Evolutionary conservation across 2,888 invertebrate species (phyloP).

Genomic region (Poecilus cupreus): DNA sequence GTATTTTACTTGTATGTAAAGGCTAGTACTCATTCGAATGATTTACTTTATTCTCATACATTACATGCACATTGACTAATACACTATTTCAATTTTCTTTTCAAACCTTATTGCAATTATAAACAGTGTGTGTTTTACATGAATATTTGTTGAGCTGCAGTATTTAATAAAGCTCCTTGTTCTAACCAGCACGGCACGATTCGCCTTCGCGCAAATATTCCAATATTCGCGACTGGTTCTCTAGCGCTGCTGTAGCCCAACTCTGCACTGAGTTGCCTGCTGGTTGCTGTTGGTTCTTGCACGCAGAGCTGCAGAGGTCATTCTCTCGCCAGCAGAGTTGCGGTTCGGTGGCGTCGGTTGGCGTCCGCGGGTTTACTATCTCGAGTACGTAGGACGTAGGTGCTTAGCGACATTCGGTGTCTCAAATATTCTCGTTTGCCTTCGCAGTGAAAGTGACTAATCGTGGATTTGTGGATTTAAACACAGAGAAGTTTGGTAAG

Average conservation of each 20-base stretch:
- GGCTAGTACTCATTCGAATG: no score
- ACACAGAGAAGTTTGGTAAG: neutral
- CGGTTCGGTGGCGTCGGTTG: neutral
- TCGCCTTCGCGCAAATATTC: neutral
- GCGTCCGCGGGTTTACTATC: neutral
- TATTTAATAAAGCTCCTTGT: no score
- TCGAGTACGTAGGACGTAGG: neutral
- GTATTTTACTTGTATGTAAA: no score
- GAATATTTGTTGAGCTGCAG: no score
- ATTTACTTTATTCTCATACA: no score
- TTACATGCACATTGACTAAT: no score
- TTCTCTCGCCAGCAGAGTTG: constrained; percentile 39
- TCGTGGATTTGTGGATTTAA: constrained; percentile 6
- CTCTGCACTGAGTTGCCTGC: neutral
- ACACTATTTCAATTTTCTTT: no score
- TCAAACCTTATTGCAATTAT: no score
- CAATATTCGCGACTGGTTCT: neutral
- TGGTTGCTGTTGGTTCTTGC: neutral
- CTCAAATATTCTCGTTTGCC: neutral
- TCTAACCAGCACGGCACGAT: no score
- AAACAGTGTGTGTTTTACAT: no score
- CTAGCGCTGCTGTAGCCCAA: neutral
- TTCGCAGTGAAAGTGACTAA: neutral
- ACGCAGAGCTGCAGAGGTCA: constrained; percentile 42
- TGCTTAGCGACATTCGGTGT: neutral